phyloP scores from a whole-genome alignment of 2,797 vertebrate genomes.

The Sebastes paucispinis region DNA sequence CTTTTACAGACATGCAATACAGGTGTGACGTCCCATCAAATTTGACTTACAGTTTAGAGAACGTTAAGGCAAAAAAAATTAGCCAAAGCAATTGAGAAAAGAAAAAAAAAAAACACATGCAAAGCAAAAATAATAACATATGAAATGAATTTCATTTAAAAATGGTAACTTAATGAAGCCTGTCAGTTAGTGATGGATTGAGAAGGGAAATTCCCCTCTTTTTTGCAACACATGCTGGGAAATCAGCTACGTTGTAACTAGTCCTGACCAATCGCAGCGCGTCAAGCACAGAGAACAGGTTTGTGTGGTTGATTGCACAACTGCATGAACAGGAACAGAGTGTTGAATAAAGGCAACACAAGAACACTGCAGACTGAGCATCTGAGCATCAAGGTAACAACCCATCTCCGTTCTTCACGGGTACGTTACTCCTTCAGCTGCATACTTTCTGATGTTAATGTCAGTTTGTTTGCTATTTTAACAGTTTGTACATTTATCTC shows the following conservation, averaged over 20 bases:
- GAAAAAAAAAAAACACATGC: too few relatives aligned
- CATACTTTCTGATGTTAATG: background rate
- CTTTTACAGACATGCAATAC: too few relatives aligned
- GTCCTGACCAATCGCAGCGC: background rate
- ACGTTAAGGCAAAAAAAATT: too few relatives aligned
- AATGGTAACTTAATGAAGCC: too few relatives aligned
- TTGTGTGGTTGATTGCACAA: background rate
- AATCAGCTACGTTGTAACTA: background rate
- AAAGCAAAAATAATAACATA: too few relatives aligned
- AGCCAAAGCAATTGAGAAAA: too few relatives aligned
- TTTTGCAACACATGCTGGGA: background rate
- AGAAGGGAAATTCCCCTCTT: background rate
- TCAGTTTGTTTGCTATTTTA: rapidly evolving
- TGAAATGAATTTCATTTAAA: too few relatives aligned
- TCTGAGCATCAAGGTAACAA: background rate
- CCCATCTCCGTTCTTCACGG: background rate
- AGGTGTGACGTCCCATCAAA: too few relatives aligned
- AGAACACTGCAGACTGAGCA: background rate
- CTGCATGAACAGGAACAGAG: background rate
- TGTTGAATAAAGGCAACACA: background rate
- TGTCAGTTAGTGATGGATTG: too few relatives aligned
- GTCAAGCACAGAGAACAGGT: background rate
- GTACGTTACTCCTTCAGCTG: background rate
- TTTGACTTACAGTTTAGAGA: too few relatives aligned
- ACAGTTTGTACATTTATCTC: background rate